Percentiles rank a stretch among this genome's conserved stretches.
phyloP scores from a whole-genome alignment of 2,888 invertebrate species.

The Arge pagana region DNA sequence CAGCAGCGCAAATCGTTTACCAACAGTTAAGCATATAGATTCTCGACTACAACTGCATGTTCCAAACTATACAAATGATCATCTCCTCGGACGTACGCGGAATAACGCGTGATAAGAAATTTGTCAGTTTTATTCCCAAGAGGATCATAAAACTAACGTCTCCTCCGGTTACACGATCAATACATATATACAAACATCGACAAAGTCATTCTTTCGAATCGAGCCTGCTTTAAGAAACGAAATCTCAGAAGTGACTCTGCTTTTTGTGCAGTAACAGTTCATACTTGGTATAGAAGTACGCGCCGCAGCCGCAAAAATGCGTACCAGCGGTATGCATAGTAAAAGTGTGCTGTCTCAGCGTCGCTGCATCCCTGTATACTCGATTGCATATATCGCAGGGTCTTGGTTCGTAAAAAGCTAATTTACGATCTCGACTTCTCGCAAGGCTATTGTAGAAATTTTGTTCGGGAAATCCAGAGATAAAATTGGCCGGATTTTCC shows the following conservation, averaged over 20 bases:
- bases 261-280: conserved; percentile 13
- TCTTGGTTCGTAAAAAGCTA: conserved; percentile 16
- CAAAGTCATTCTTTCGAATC: no score
- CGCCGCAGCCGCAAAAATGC: conserved; percentile 14
- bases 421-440: not conserved
- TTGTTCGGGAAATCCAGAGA: conserved; percentile 4
- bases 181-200: no score
- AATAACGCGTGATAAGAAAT: no score
- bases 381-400: conserved; percentile 17
- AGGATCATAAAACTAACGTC: no score
- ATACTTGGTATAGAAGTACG: conserved; percentile 15
- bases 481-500: not conserved
- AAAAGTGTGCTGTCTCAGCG: conserved; percentile 14
- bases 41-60: no score
- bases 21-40: no score
- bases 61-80: no score
- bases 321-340: conserved; percentile 13
- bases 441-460: not conserved
- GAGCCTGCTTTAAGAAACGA: no score
- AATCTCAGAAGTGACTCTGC: conserved; percentile 12
- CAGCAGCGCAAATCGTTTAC: no score
- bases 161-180: no score
- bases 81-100: no score
- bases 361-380: conserved; percentile 16
- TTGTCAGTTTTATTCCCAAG: no score